These are phyloP conservation scores for Limanda limanda DNA, from an alignment of 2,113 vertebrate species.

Conservation along the genomic window DNA sequence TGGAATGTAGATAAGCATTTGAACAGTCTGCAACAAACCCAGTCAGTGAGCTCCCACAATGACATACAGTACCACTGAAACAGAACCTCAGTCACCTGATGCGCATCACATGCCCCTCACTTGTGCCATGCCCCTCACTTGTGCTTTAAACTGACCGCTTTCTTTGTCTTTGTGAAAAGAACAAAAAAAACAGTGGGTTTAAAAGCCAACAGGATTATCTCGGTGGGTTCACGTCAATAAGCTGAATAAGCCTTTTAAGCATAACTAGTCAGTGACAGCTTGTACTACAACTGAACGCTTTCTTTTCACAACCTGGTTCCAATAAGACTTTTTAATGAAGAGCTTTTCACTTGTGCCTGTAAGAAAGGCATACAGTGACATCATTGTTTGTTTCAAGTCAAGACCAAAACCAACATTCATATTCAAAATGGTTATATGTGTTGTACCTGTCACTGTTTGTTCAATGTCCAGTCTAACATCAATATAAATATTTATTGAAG, in stretches of 20 bases:
- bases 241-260: constrained; percentile 56
- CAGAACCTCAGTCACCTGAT: constrained; percentile 60
- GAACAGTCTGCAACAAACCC: constrained; percentile 12
- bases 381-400: no score
- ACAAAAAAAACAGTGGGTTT: constrained; percentile 53
- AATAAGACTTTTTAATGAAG: background rate
- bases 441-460: no score
- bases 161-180: constrained; percentile 60
- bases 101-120: constrained; percentile 57
- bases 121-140: constrained; percentile 58
- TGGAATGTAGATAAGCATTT: constrained; percentile 45
- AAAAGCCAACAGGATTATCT: constrained; percentile 56
- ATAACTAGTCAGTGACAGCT: background rate
- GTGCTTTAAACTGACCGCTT: constrained; percentile 57
- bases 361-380: background rate
- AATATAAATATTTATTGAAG: no score
- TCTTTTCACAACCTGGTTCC: background rate
- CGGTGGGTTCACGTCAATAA: constrained; percentile 23
- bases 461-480: no score
- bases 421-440: no score
- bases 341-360: background rate
- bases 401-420: no score
- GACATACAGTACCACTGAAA: constrained; percentile 46
- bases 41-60: constrained; percentile 34
- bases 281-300: background rate